Evolutionary conservation across 1,140 invertebrate species (phyloP), one percentile per base, ranked within the genome.

Genomic region (Drosophila bocki): DNA sequence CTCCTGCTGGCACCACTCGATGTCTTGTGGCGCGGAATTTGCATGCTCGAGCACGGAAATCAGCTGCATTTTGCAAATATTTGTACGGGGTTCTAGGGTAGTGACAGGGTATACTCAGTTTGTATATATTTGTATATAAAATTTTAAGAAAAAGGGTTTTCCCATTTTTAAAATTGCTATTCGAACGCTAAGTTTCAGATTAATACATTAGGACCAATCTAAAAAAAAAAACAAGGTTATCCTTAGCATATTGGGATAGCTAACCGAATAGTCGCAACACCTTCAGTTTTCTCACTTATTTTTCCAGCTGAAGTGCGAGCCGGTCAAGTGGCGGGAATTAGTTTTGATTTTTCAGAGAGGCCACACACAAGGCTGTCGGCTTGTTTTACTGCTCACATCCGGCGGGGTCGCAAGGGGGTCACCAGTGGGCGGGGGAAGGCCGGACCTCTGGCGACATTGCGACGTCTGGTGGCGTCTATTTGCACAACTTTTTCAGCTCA

Each of bases 401-500:
- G 85, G 82, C 64, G 68, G 42, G 51, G 19, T 37, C 13, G 3
- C 2, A 17, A 26, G 19, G 22, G 44, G 39, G 33, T 42, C 50
- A 37, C 33, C 9, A 17, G 12, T 13, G 22, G 37, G 11, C 17
- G 13, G 12, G 29, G 26, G 17, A 11, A 15, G 29, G 42, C 11
- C 12, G 44, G 48, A n/a, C 29, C 75, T 41, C 53, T 74, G 71
- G 65, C 78, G 78, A 70, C 80, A 79, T 77, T 71, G 54, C 76
- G 57, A 75, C 70, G 69, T 85, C 76, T 87, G 79, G 58, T 77
- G 71, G 68, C 76, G 72, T 82, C 80, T 80, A 87, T 87, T 87
- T 87, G 83, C 77, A 75, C 85, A 91, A 90, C 82, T 91, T 91
- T 90, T 91, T 80, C 72, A 90, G 87, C 86, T 91, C 85, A 90